phyloP scores from a whole-genome alignment of 2,797 vertebrate species.

The Paedocypris micromegethes region DNA sequence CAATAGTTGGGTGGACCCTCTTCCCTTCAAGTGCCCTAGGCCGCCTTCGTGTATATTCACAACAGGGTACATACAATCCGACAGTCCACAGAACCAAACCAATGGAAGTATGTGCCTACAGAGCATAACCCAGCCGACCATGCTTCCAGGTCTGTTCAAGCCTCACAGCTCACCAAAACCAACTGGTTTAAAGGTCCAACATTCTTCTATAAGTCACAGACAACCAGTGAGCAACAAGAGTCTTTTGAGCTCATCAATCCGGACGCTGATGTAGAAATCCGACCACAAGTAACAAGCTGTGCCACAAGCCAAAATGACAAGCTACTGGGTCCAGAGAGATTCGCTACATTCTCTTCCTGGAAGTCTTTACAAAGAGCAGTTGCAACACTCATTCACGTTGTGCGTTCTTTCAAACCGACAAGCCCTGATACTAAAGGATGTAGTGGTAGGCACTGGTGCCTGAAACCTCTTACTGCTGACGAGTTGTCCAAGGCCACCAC shows the following conservation, averaged over 20 bases:
- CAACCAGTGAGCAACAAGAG: background rate
- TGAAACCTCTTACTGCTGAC: slow-evolving; percentile 18
- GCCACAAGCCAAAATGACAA: background rate
- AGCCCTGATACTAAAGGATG: background rate
- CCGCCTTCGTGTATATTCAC: background rate
- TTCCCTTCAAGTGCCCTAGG: background rate
- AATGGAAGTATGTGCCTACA: background rate
- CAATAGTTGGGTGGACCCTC: background rate
- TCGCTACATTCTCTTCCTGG: background rate
- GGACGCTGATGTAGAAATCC: background rate
- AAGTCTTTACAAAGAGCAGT: background rate
- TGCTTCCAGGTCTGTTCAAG: background rate
- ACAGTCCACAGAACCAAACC: background rate
- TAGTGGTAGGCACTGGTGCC: background rate
- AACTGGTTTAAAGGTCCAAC: background rate
- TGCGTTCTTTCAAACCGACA: background rate
- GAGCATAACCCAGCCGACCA: background rate
- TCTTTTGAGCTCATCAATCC: background rate
- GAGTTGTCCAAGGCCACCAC: slow-evolving; percentile 16
- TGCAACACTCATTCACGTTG: background rate
- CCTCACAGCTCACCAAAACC: background rate
- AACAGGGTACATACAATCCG: background rate
- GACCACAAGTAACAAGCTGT: background rate
- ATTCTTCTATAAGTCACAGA: background rate
- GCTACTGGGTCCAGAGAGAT: too few relatives aligned